phyloP scores from a whole-genome alignment of 2,113 vertebrate species.

The Cephalopholis sonnerati region DNA sequence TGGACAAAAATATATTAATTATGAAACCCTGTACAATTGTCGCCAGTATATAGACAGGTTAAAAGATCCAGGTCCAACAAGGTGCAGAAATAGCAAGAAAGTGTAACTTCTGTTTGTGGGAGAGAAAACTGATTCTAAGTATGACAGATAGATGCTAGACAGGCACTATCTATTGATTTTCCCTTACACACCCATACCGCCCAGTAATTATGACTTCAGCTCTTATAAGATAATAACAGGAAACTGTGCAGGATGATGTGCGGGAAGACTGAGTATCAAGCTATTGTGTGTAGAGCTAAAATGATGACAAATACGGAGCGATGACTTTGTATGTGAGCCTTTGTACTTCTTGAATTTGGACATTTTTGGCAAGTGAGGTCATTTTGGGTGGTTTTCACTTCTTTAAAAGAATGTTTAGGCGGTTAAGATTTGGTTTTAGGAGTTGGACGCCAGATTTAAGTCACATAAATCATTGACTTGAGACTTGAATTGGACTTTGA shows the following conservation, averaged over 20 bases:
- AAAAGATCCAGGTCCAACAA: neutral
- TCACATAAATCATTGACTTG: neutral
- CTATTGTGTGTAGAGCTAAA: conserved; percentile 51
- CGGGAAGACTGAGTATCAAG: conserved; percentile 35
- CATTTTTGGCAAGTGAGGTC: conserved; percentile 37
- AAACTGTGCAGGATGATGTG: conserved; percentile 59
- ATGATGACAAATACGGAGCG: conserved; percentile 50
- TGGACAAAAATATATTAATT: conserved; percentile 1
- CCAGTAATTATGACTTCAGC: conserved; percentile 41
- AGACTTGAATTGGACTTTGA: conserved; percentile 3
- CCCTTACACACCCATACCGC: conserved; percentile 4
- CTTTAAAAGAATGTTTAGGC: neutral
- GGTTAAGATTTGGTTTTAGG: neutral
- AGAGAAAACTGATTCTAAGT: neutral
- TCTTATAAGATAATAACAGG: conserved; percentile 70
- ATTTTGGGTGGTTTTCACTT: neutral
- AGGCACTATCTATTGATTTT: conserved; percentile 17
- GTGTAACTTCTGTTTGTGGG: neutral
- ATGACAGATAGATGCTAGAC: neutral
- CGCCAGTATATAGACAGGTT: neutral
- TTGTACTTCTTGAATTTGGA: conserved; percentile 16
- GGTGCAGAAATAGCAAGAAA: neutral
- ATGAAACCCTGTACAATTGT: neutral
- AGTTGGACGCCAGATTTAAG: neutral
- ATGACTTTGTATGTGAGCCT: neutral